Percentiles rank a stretch among this genome's conserved stretches.
These are phyloP conservation scores for Lutjanus argentimaculatus DNA, from an alignment of 2,797 vertebrate species.

Conservation along the genomic window DNA sequence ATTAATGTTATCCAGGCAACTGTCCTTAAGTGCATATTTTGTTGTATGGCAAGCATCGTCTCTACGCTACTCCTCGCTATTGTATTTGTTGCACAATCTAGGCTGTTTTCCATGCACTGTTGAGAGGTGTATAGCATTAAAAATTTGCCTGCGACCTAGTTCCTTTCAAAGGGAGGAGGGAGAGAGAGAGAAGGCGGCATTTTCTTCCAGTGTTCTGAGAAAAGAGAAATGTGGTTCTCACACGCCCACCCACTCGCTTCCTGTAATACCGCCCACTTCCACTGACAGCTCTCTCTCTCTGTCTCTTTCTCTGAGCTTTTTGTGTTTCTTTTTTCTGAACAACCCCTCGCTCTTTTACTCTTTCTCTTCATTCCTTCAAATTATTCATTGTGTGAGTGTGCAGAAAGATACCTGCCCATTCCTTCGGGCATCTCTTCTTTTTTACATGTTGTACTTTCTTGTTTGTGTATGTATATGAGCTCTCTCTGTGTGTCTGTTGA, in stretches of 20 bases:
- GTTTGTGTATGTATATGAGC: constrained; percentile 49
- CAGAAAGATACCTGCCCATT: constrained; percentile 25
- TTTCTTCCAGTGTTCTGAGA: constrained; percentile 81
- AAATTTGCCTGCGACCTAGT: constrained; percentile 81
- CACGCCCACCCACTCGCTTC: constrained; percentile 84
- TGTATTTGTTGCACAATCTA: constrained; percentile 24
- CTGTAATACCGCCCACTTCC: constrained; percentile 91
- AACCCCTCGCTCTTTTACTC: constrained; percentile 32
- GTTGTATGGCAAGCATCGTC: constrained; percentile 21
- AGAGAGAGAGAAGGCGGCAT: constrained; percentile 75
- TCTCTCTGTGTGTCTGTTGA: constrained; percentile 12
- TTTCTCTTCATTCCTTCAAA: constrained; percentile 41
- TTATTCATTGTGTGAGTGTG: constrained; percentile 26
- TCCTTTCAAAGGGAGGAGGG: constrained; percentile 72
- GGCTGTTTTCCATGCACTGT: constrained; percentile 46
- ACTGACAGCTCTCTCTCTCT: constrained; percentile 78
- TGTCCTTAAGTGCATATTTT: constrained; percentile 38
- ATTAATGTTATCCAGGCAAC: constrained; percentile 28
- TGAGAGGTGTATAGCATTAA: constrained; percentile 68
- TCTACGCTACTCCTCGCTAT: constrained; percentile 2
- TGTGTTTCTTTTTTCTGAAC: constrained; percentile 63
- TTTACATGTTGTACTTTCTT: constrained; percentile 32
- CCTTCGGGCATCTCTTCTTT: constrained; percentile 1
- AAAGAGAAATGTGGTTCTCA: constrained; percentile 87
- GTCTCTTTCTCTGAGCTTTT: constrained; percentile 57